Evolutionary conservation across 2,888 invertebrate species (phyloP).

Genomic region (Epistrophella euchroma): DNA sequence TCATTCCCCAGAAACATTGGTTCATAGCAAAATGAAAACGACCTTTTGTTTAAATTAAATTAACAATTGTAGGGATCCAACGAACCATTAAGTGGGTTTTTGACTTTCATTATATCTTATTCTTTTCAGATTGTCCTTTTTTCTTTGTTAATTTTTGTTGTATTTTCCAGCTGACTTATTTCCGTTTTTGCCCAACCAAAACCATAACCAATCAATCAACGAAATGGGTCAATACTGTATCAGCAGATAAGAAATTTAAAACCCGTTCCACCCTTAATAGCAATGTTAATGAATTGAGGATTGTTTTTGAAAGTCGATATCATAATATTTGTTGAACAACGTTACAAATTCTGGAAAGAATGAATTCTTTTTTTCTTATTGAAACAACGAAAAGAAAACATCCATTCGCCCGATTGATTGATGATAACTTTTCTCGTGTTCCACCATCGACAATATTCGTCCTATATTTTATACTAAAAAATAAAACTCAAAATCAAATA

Average conservation of each 20-base stretch:
- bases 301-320: slow-evolving; percentile 39
- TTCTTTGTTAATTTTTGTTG: slow-evolving; percentile 6
- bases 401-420: slow-evolving; percentile 40
- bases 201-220: slow-evolving; percentile 28
- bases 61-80: slow-evolving; percentile 46
- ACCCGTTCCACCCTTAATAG: background rate
- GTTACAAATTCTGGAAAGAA: slow-evolving; percentile 19
- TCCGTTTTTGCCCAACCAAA: slow-evolving; percentile 5
- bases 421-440: slow-evolving; percentile 49
- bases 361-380: slow-evolving; percentile 22
- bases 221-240: slow-evolving; percentile 33
- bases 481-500: slow-evolving; percentile 46
- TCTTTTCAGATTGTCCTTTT: slow-evolving; percentile 35
- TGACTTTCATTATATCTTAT: slow-evolving; percentile 61
- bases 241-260: slow-evolving; percentile 17
- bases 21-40: slow-evolving; percentile 25
- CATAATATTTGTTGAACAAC: slow-evolving; percentile 25
- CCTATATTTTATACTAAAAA: slow-evolving; percentile 6
- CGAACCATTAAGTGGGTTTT: slow-evolving; percentile 47
- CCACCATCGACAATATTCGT: slow-evolving; percentile 12
- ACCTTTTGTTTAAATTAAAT: slow-evolving; percentile 57
- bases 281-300: slow-evolving; percentile 53
- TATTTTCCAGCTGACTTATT: slow-evolving; percentile 39
- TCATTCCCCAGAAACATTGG: background rate
- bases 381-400: background rate